A percentile compares a stretch with the other conserved stretches of the same genome.
phyloP scores from a whole-genome alignment of 2,113 vertebrate genomes.

The Cephalophus harveyi region DNA sequence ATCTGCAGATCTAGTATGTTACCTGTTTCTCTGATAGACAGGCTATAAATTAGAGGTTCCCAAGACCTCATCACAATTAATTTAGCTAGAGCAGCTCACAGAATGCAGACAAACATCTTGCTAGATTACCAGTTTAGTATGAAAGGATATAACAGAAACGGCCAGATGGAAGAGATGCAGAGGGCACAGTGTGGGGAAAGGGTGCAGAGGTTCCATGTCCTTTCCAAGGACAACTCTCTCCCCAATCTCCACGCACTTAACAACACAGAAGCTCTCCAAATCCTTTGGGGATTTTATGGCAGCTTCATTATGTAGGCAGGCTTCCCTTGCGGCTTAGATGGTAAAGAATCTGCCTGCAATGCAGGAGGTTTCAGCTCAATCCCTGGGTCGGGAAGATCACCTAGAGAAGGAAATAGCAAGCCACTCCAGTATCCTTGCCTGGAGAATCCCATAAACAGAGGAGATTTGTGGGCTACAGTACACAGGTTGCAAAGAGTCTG shows the following conservation, averaged over 20 bases:
- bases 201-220: not conserved
- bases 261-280: not conserved
- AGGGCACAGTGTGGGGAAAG: not conserved
- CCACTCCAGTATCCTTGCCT: not conserved
- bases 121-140: not conserved
- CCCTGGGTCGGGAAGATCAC: not conserved
- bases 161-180: not conserved
- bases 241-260: not conserved
- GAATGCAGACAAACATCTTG: not conserved
- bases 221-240: not conserved
- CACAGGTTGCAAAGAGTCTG: not conserved
- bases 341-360: not conserved
- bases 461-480: fast-evolving
- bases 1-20: not conserved
- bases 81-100: not conserved
- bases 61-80: not conserved
- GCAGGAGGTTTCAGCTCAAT: not conserved
- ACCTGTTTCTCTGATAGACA: not conserved
- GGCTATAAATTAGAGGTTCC: not conserved
- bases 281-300: not conserved
- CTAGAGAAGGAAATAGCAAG: not conserved
- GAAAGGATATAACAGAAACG: not conserved
- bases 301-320: not conserved
- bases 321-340: not conserved
- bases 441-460: not conserved